Evolutionary conservation across 2,113 vertebrate species (phyloP).

Genomic region (Sinocyclocheilus maitianheensis): DNA sequence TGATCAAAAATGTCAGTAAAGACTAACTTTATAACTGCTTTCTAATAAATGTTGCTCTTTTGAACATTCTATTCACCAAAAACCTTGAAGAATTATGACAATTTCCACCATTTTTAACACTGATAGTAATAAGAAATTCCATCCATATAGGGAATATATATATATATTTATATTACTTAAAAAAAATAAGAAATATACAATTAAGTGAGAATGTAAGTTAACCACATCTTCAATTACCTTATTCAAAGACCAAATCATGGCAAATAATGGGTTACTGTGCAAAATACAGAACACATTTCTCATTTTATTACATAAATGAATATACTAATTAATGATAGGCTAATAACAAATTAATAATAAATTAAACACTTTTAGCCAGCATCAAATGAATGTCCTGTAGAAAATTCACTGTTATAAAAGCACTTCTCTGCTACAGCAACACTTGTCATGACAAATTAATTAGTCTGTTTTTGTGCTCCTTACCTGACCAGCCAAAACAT

Average conservation of each 20-base stretch:
- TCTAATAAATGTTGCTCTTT: no score
- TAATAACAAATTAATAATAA: not conserved
- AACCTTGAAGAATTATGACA: no score
- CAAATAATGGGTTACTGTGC: not conserved
- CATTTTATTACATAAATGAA: not conserved
- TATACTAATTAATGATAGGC: not conserved
- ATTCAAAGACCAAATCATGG: not conserved
- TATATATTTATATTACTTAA: no score
- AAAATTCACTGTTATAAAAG: not conserved
- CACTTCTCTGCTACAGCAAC: not conserved
- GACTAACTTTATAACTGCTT: no score
- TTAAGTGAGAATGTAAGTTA: no score
- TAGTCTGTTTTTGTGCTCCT: not conserved
- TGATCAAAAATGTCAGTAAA: no score
- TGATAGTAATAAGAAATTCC: no score
- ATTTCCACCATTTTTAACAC: no score
- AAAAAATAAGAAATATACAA: no score
- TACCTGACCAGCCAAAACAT: slow-evolving; percentile 24
- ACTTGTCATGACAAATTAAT: not conserved
- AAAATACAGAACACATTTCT: not conserved
- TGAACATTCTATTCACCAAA: no score
- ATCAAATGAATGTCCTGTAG: not conserved
- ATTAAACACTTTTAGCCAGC: not conserved
- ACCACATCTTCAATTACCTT: not conserved
- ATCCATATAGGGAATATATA: no score